Evolutionary conservation across 37 sponge, comb jelly and placozoan species (phyloP).

Genomic region (Geodia barretti): DNA sequence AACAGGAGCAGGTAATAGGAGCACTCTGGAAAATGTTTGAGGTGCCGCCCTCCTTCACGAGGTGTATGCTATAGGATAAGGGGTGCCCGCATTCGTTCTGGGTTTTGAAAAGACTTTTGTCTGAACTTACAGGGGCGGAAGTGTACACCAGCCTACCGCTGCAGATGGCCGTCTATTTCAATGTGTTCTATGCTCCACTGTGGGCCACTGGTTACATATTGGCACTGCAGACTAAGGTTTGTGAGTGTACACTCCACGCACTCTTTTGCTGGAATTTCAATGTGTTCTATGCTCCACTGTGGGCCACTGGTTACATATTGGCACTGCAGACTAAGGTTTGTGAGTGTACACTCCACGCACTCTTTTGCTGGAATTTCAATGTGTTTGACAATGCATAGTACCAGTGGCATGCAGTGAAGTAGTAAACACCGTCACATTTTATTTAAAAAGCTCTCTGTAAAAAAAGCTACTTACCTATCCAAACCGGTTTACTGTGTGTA

Average conservation of each 20-base stretch:
- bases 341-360: neutral
- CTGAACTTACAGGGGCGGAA: slow-evolving; percentile 66
- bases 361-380: neutral
- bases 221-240: slow-evolving; percentile 58
- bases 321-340: slow-evolving; percentile 59
- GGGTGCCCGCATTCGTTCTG: too few species aligned
- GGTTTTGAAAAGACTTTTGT: too few species aligned
- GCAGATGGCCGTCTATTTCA: slow-evolving; percentile 88
- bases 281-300: slow-evolving; percentile 76
- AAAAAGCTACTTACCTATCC: too few species aligned
- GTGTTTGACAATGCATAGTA: neutral
- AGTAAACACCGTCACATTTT: too few species aligned
- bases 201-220: slow-evolving; percentile 60
- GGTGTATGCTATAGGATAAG: too few species aligned
- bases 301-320: slow-evolving; percentile 51
- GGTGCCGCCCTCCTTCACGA: too few species aligned
- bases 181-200: slow-evolving; percentile 77
- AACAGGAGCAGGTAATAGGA: too few species aligned
- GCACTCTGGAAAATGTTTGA: too few species aligned
- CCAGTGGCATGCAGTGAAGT: neutral
- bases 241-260: neutral
- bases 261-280: slow-evolving; percentile 59
- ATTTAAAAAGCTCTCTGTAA: too few species aligned
- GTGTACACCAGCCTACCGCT: slow-evolving; percentile 64
- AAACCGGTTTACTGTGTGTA: too few species aligned